Percentiles rank a stretch among this genome's conserved stretches.
These are phyloP conservation scores for Aelia acuminata DNA, from an alignment of 2,888 invertebrate genomes.

Conservation along the genomic window DNA sequence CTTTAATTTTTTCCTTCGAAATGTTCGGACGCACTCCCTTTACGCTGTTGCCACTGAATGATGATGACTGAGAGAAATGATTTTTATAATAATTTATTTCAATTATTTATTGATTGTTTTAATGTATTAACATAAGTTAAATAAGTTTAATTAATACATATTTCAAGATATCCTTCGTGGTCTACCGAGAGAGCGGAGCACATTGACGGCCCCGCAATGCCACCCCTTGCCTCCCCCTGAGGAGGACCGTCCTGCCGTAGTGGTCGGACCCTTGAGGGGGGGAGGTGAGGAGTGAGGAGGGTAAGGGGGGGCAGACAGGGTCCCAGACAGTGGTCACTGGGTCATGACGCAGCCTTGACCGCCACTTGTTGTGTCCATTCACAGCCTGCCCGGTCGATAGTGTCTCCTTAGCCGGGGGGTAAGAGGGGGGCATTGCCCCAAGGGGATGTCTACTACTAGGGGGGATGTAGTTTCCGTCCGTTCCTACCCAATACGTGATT, in stretches of 20 bases:
- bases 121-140: too few species aligned
- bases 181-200: not conserved
- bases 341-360: conserved; percentile 43
- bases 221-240: not conserved
- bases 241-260: not conserved
- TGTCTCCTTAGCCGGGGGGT: conserved; percentile 6
- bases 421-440: not conserved
- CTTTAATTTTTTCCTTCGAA: too few species aligned
- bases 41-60: too few species aligned
- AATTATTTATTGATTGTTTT: too few species aligned
- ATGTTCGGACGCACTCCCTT: too few species aligned
- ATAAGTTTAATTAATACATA: too few species aligned
- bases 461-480: not conserved
- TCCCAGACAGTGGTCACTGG: conserved; percentile 32
- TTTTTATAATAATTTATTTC: too few species aligned
- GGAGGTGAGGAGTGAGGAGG: too few species aligned
- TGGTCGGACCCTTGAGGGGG: not conserved
- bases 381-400: conserved; percentile 30
- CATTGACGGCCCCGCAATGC: not conserved
- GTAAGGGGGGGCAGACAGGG: not conserved
- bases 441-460: not conserved
- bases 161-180: not conserved
- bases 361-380: conserved; percentile 48
- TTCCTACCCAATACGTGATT: not conserved
- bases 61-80: too few species aligned